Evolutionary conservation across 2,797 vertebrate genomes (phyloP), one percentile per base, ranked within the genome.

Genomic region (Bovichtus variegatus): DNA sequence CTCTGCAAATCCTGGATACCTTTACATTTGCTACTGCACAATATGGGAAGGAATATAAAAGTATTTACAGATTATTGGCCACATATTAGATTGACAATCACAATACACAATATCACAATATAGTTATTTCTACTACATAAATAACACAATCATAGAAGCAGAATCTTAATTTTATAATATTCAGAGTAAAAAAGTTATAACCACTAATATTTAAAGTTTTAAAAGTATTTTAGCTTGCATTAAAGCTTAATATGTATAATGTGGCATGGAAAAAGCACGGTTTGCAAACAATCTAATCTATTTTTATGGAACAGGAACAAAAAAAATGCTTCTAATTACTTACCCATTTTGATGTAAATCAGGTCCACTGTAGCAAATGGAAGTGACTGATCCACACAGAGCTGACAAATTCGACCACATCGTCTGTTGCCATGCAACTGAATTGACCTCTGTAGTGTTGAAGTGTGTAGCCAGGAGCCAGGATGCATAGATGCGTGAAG

Each of bases 301-400:
- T 23, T 27, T 76, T 19, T 29, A 5, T 46, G 40, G 3, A 12
- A 51, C 31, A 44, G 15, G 11, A 25, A 25, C 15, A 47, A 31
- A 16, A 10, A 12, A 38, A 29, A 13, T 21, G 31, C 3, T 34
- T 47, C 2, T 8, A 38, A 10, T 27, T 23, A 76, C 72, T 73
- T 64, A 82, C 70, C 53, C 1, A 2, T 40, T 29, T 57, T 21
- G 11, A 59, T 69, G 21, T 55, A 8, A 53, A 50, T n/a, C 19
- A 61, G 25, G 25, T 46, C 2, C 0, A 16, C 4, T 47, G 23
- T 2, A 12, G 11, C 16, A 16, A 5, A 53, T 15, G 7, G 1
- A 21, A 31, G 73, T 7, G 1, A 47, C 9, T 27, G 15, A 55
- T 78, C 53, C 3, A 0, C 9, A 21, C 1, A 13, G 27, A 13